Evolutionary conservation across 2,113 vertebrate genomes (phyloP).

Genomic region (Choloepus hoffmanni): DNA sequence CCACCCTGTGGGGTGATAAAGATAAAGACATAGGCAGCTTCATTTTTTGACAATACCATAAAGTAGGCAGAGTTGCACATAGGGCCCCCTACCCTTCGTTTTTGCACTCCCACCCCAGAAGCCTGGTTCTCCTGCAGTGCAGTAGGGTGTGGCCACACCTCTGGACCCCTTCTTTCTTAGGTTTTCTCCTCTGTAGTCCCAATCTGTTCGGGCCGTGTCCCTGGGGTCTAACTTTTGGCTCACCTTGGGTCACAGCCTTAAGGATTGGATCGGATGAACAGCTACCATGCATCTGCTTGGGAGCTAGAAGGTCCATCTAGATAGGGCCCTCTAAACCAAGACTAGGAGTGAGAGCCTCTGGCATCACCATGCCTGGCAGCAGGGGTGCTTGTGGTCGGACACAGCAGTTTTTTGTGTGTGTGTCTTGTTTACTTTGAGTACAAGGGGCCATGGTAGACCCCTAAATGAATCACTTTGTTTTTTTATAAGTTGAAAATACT

Average conservation of each 20-base stretch:
- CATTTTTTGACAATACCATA: background rate
- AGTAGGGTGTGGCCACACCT: background rate
- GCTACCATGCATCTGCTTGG: accelerated
- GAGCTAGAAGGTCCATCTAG: background rate
- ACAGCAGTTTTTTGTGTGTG: background rate
- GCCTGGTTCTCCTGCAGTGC: background rate
- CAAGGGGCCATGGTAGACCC: background rate
- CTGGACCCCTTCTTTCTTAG: background rate
- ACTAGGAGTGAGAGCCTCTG: background rate
- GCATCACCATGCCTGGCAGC: background rate
- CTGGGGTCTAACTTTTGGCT: background rate
- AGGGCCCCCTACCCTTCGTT: background rate
- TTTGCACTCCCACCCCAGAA: background rate
- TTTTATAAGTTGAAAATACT: background rate
- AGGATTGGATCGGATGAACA: background rate
- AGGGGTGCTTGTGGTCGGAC: background rate
- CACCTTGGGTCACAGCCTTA: background rate
- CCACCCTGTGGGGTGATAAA: background rate
- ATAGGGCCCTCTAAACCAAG: background rate
- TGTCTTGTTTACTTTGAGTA: background rate
- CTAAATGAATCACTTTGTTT: background rate
- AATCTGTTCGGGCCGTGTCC: background rate
- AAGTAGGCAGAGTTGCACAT: background rate
- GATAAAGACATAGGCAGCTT: background rate
- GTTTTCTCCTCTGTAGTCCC: background rate